A percentile compares a stretch with the other conserved stretches of the same genome.
phyloP scores from a whole-genome alignment of 2,797 vertebrate genomes.

The Lepilemur septentrionalis region DNA sequence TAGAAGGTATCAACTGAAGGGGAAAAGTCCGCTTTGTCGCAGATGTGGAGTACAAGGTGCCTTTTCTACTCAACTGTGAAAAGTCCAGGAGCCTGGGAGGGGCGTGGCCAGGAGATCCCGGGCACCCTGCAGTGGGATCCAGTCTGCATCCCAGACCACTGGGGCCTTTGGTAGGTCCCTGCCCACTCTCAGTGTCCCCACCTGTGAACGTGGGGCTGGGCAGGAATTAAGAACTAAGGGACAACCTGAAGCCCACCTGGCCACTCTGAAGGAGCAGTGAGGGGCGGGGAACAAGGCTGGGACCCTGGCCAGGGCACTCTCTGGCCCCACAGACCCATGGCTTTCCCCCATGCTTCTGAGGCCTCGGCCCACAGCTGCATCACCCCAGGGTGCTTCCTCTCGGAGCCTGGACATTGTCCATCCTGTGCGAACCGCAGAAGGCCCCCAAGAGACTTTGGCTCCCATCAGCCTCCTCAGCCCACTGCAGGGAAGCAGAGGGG shows the following conservation, averaged over 20 bases:
- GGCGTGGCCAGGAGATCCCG: fast-evolving
- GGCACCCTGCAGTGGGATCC: neutral
- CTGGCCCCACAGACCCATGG: neutral
- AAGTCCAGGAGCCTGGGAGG: neutral
- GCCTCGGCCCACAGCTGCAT: slow-evolving; percentile 42
- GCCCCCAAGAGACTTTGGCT: neutral
- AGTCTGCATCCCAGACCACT: too few relatives aligned
- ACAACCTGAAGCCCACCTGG: neutral
- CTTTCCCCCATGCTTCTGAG: neutral
- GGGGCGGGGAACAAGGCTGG: fast-evolving
- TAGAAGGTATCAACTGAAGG: too few relatives aligned
- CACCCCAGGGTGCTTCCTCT: slow-evolving; percentile 71
- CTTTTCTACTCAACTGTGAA: neutral
- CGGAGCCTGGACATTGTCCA: neutral
- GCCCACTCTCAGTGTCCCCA: neutral
- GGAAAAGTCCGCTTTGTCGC: neutral
- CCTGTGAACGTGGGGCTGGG: neutral
- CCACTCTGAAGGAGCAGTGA: neutral
- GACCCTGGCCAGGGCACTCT: neutral
- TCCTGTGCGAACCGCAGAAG: slow-evolving; percentile 51
- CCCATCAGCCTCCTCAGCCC: neutral
- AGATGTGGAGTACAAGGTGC: neutral
- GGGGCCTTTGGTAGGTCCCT: too few relatives aligned
- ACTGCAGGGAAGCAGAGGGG: neutral
- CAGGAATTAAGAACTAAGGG: neutral